Evolutionary conservation across 2,888 invertebrate species (phyloP).

Genomic region (Chalcosyrphus nemorum): DNA sequence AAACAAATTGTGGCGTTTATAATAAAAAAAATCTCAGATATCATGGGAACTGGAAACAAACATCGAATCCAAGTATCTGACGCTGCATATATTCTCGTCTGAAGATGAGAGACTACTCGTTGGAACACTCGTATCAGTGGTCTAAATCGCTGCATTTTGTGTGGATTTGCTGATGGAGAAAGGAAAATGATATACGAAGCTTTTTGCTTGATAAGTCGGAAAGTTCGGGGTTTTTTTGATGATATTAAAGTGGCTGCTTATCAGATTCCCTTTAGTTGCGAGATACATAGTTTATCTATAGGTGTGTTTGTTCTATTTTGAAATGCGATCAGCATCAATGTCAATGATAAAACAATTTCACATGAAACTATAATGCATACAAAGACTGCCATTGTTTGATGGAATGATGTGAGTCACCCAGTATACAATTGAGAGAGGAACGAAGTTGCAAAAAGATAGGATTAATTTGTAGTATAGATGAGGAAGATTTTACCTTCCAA

Average conservation of each 20-base stretch:
- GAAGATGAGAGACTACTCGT: conserved; percentile 25
- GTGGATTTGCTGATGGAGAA: neutral
- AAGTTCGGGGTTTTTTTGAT: neutral
- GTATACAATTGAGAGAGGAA: no score
- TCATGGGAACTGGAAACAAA: conserved; percentile 42
- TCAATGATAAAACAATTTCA: conserved; percentile 5
- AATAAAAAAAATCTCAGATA: conserved; percentile 33
- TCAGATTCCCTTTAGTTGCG: conserved; percentile 5
- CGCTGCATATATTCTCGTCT: conserved; percentile 44
- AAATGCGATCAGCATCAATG: conserved; percentile 51
- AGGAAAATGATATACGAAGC: conserved; percentile 27
- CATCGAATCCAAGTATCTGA: conserved; percentile 13
- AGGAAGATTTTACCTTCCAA: no score
- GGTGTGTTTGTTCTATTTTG: conserved; percentile 5
- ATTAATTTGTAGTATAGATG: no score
- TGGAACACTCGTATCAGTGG: conserved; percentile 1
- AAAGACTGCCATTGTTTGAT: no score
- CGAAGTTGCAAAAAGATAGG: no score
- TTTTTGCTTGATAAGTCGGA: neutral
- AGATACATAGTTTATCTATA: neutral
- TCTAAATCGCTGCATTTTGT: neutral
- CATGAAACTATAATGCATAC: conserved; percentile 18
- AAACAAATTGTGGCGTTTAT: conserved; percentile 11
- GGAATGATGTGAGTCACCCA: no score
- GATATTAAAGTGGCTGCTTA: conserved; percentile 16